Evolutionary conservation across 2,797 vertebrate species (phyloP).

Genomic region (Chelon labrosus): DNA sequence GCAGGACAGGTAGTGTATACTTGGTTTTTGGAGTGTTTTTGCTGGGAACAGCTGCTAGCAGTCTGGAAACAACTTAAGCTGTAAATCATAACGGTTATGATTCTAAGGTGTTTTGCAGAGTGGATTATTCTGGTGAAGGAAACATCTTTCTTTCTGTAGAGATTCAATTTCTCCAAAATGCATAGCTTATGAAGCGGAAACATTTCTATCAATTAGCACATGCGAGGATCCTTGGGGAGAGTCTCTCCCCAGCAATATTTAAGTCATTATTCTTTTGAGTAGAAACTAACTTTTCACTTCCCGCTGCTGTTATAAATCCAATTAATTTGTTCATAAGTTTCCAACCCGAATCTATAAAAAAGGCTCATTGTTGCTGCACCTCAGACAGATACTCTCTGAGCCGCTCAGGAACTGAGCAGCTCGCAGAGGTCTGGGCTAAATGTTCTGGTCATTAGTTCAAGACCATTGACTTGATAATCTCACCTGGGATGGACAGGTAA

Average conservation of each 20-base stretch:
- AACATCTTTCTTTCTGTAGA: background rate
- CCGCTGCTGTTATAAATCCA: constrained; percentile 15
- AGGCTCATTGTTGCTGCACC: constrained; percentile 52
- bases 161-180: background rate
- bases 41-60: background rate
- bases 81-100: background rate
- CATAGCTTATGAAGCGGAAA: background rate
- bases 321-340: constrained; percentile 36
- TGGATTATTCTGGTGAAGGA: background rate
- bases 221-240: no score
- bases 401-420: constrained; percentile 53
- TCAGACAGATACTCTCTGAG: constrained; percentile 43
- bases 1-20: no score
- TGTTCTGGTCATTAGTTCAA: constrained; percentile 84
- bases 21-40: background rate
- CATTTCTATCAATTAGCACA: background rate
- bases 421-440: constrained; percentile 66
- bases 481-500: constrained; percentile 85
- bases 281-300: constrained; percentile 20
- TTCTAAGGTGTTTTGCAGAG: background rate
- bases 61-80: background rate
- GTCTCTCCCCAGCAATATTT: constrained; percentile 15
- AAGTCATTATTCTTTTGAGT: constrained; percentile 14
- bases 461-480: constrained; percentile 84
- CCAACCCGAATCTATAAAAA: constrained; percentile 20